phyloP scores from a whole-genome alignment of 2,797 vertebrate genomes.

The Danio kyathit region DNA sequence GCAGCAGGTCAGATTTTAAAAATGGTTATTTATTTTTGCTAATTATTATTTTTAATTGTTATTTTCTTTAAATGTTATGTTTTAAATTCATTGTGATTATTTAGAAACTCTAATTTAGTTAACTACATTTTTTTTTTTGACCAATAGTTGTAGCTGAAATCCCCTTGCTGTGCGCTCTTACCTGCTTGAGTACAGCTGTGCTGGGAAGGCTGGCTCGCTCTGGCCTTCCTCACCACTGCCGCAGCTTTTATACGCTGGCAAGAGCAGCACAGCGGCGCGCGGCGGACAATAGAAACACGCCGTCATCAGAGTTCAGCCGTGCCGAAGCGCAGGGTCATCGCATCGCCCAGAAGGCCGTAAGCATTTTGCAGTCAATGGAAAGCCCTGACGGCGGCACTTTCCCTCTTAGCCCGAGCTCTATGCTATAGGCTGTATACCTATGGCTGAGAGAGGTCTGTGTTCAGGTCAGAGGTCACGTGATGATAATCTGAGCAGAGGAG shows the following conservation, averaged over 20 bases:
- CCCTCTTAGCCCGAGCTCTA: constrained; percentile 46
- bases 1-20: too few relatives aligned
- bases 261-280: constrained; percentile 77
- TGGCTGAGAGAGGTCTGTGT: constrained; percentile 64
- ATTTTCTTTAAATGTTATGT: too few relatives aligned
- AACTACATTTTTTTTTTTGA: too few relatives aligned
- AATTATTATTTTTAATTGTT: too few relatives aligned
- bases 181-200: constrained; percentile 88
- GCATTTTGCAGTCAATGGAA: constrained; percentile 88
- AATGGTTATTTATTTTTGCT: too few relatives aligned
- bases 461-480: constrained; percentile 68
- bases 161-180: constrained; percentile 77
- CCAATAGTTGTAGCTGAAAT: neutral
- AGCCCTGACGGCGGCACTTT: constrained; percentile 79
- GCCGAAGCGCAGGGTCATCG: constrained; percentile 81
- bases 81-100: too few relatives aligned
- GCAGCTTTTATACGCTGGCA: constrained; percentile 94
- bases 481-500: neutral
- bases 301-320: constrained; percentile 84
- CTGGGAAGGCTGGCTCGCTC: constrained; percentile 78
- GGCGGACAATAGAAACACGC: constrained; percentile 85
- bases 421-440: constrained; percentile 60
- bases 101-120: too few relatives aligned
- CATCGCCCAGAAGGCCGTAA: constrained; percentile 81
- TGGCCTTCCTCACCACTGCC: constrained; percentile 67